Evolutionary conservation across 1,140 invertebrate species (phyloP).

Genomic region (Diprion similis): DNA sequence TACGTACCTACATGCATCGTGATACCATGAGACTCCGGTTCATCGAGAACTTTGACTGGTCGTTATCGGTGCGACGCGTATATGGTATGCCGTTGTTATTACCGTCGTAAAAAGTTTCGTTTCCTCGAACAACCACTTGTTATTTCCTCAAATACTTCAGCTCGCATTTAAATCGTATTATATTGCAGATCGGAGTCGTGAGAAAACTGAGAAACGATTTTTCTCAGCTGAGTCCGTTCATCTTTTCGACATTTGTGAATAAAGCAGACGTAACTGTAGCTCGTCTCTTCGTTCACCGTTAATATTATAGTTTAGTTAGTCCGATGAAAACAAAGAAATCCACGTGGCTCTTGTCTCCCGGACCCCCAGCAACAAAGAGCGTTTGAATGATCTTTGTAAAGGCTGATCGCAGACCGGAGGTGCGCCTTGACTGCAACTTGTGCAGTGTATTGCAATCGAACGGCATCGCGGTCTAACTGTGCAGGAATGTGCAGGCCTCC

Average conservation of each 20-base stretch:
- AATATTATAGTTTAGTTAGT: conserved; percentile 16
- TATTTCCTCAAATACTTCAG: not conserved
- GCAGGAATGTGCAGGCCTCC: not conserved
- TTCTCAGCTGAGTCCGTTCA: too few species aligned
- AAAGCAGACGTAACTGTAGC: not conserved
- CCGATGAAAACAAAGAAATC: conserved; percentile 1
- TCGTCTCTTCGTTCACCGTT: not conserved
- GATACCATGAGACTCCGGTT: too few species aligned
- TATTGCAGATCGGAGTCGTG: too few species aligned
- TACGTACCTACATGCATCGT: too few species aligned
- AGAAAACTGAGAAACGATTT: too few species aligned
- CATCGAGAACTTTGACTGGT: too few species aligned
- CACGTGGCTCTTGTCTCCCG: conserved; percentile 25
- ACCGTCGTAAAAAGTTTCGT: not conserved
- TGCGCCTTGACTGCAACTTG: too few species aligned
- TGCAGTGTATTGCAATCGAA: too few species aligned
- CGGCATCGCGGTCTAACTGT: not conserved
- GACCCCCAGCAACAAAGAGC: not conserved
- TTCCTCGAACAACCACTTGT: not conserved
- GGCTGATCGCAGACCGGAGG: too few species aligned
- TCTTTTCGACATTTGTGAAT: too few species aligned
- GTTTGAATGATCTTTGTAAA: not conserved
- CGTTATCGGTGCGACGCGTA: too few species aligned
- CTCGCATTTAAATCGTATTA: too few species aligned
- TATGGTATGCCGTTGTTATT: not conserved